Percentiles rank a stretch among this genome's conserved stretches.
Evolutionary conservation across 2,113 vertebrate species (phyloP).

Genomic region (Macrotus californicus): DNA sequence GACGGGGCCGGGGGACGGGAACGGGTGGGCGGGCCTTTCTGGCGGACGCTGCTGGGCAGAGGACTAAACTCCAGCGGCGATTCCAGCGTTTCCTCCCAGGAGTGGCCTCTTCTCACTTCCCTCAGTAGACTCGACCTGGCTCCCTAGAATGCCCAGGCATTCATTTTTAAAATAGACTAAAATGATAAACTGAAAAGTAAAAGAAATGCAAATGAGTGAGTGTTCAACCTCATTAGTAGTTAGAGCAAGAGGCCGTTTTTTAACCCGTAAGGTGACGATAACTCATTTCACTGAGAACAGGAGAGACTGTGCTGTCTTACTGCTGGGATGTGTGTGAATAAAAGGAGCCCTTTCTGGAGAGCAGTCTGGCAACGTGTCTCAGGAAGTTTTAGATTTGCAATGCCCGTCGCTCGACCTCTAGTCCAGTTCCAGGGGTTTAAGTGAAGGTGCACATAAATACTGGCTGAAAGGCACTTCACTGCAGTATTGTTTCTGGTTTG

Average conservation of each 20-base stretch:
- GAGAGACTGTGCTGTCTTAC: background rate
- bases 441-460: background rate
- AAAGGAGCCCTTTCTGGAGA: background rate
- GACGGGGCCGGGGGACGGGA: slow-evolving; percentile 51
- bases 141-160: slow-evolving; percentile 72
- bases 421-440: background rate
- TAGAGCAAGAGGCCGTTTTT: background rate
- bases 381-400: background rate
- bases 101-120: slow-evolving; percentile 45
- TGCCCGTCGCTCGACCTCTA: background rate
- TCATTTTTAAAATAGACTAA: background rate
- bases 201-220: background rate
- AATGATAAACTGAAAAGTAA: background rate
- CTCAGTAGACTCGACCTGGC: slow-evolving; percentile 45
- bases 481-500: background rate
- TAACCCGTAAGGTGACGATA: background rate
- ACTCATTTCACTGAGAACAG: background rate
- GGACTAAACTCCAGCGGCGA: slow-evolving; percentile 34
- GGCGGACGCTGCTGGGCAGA: slow-evolving; percentile 12
- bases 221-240: background rate
- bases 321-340: background rate
- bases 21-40: slow-evolving; percentile 56
- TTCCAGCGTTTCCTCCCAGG: slow-evolving; percentile 42
- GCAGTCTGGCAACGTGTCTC: background rate
- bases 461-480: background rate